These are phyloP conservation scores for Brienomyrus longianalis DNA, from an alignment of 2,113 vertebrate genomes.

Conservation along the genomic window DNA sequence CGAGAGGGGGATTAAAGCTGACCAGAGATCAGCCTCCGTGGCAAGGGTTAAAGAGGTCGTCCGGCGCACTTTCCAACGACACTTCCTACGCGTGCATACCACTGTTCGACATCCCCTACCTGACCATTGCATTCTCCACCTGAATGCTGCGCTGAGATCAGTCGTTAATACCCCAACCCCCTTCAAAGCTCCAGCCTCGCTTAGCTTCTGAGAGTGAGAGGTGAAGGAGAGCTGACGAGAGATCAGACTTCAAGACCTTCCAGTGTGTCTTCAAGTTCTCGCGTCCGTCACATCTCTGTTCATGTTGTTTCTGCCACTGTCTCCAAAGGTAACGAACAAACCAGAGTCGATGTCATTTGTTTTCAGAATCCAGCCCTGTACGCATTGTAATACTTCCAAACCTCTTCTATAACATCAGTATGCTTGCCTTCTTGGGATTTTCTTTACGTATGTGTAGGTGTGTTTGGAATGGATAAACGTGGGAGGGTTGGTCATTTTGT, in stretches of 20 bases:
- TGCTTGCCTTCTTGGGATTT: neutral
- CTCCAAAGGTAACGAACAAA: conserved; percentile 69
- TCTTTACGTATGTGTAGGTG: neutral
- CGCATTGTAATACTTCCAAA: conserved; percentile 4
- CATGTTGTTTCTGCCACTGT: conserved; percentile 71
- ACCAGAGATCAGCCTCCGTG: conserved; percentile 63
- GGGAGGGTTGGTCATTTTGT: conserved; percentile 7
- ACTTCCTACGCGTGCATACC: conserved; percentile 48
- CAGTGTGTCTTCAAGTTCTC: conserved; percentile 67
- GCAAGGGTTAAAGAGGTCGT: conserved; percentile 60
- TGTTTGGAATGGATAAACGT: neutral
- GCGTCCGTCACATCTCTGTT: conserved; percentile 70
- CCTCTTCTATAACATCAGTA: conserved; percentile 11
- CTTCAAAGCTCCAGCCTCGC: conserved; percentile 62
- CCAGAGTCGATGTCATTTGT: conserved; percentile 51
- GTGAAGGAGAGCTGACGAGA: conserved; percentile 60
- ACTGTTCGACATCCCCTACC: conserved; percentile 48
- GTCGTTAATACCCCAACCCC: conserved; percentile 32
- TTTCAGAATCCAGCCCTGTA: conserved; percentile 47
- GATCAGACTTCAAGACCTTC: conserved; percentile 71
- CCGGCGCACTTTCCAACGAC: conserved; percentile 63
- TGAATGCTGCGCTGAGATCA: conserved; percentile 61
- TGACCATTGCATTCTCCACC: conserved; percentile 50
- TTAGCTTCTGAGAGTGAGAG: conserved; percentile 70
- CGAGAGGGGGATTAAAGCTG: conserved; percentile 34